These are phyloP conservation scores for Macrobrachium nipponense DNA, from an alignment of 1,140 invertebrate species.

Conservation along the genomic window DNA sequence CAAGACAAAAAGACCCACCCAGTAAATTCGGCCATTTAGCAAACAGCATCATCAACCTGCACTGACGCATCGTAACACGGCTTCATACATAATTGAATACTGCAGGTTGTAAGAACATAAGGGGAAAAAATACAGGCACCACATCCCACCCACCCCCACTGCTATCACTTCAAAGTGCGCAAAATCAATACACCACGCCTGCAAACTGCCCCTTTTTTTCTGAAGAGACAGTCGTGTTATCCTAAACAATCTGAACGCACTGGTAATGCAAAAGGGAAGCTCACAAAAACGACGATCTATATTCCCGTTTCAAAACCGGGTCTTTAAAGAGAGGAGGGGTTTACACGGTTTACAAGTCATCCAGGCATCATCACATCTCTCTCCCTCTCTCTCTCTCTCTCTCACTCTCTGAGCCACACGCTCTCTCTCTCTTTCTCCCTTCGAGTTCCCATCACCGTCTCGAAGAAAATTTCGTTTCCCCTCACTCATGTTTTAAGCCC, in stretches of 20 bases:
- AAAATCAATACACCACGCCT: slow-evolving; percentile 59
- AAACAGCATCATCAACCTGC: too few relatives aligned
- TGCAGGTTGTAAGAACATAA: too few relatives aligned
- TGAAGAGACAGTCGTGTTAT: slow-evolving; percentile 1
- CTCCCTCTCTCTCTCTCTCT: neutral
- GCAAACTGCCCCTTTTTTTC: slow-evolving; percentile 15
- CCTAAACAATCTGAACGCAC: too few relatives aligned
- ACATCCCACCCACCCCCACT: slow-evolving; percentile 18
- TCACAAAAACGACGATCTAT: neutral
- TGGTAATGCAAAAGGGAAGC: neutral
- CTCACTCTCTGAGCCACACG: too few relatives aligned
- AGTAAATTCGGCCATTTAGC: too few relatives aligned
- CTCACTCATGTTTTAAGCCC: neutral
- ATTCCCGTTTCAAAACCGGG: neutral
- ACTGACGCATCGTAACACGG: too few relatives aligned
- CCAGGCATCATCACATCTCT: slow-evolving; percentile 52
- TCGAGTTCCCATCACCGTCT: slow-evolving; percentile 5
- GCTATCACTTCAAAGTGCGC: slow-evolving; percentile 42
- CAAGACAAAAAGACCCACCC: too few relatives aligned
- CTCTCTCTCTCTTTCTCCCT: slow-evolving; percentile 15
- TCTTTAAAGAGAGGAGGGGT: slow-evolving; percentile 14
- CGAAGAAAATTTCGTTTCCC: slow-evolving; percentile 8
- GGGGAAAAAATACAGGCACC: neutral
- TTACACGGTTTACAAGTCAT: slow-evolving; percentile 5
- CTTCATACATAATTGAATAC: too few relatives aligned